phyloP scores from a whole-genome alignment of 1,140 invertebrate genomes.

The Ganaspis sp. region DNA sequence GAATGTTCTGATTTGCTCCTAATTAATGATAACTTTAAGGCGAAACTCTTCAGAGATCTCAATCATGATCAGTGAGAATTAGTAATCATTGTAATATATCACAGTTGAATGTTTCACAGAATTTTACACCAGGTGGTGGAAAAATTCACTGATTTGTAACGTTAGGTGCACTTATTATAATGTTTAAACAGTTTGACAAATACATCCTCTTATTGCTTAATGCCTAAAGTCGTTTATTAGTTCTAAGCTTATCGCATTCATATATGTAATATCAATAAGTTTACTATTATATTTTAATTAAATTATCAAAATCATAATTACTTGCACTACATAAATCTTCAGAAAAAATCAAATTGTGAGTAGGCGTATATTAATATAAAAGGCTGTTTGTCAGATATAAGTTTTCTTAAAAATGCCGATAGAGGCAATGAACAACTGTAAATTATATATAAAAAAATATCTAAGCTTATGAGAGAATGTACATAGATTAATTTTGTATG shows the following conservation, averaged over 20 bases:
- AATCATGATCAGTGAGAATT: not conserved
- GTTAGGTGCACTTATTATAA: slow-evolving; percentile 21
- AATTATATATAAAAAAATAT: not conserved
- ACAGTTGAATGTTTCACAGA: not conserved
- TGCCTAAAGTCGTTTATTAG: not conserved
- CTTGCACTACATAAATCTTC: not conserved
- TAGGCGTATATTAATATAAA: slow-evolving; percentile 3
- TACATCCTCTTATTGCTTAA: slow-evolving; percentile 6
- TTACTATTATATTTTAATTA: not conserved
- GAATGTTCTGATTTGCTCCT: not conserved
- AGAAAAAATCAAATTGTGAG: slow-evolving; percentile 19
- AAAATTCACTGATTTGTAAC: not conserved
- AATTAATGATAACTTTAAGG: not conserved
- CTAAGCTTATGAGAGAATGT: not conserved
- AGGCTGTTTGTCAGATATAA: not conserved
- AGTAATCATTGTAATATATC: not conserved
- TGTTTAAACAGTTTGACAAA: slow-evolving; percentile 3
- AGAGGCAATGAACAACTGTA: not conserved
- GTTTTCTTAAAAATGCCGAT: not conserved
- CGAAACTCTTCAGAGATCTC: not conserved
- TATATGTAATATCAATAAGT: not conserved
- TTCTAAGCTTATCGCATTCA: not conserved
- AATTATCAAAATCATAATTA: not conserved
- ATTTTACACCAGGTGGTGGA: not conserved
- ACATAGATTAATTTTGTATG: slow-evolving; percentile 10